Conservation (phyloP, 2,888 invertebrate species). For the Ditula angustiorana region DNA sequence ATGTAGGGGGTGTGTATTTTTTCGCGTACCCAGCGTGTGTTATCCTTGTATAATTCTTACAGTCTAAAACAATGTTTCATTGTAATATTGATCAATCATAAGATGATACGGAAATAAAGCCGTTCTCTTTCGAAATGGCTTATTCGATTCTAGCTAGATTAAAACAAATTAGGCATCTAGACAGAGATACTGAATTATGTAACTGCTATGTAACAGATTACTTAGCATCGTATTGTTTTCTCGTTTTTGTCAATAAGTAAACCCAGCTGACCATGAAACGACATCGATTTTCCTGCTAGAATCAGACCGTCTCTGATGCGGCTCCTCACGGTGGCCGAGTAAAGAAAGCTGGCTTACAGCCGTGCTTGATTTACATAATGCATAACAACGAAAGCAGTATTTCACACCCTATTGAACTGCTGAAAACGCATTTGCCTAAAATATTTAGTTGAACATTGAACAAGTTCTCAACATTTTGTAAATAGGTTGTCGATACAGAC, state of each 20-base stretch:
- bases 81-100: too few relatives aligned
- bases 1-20: too few relatives aligned
- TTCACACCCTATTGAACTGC: constrained; percentile 23
- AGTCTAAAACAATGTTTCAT: too few relatives aligned
- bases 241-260: constrained; percentile 15
- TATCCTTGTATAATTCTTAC: too few relatives aligned
- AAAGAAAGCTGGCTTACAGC: constrained; percentile 32
- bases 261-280: constrained; percentile 30
- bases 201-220: constrained; percentile 34
- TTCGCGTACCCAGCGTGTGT: too few relatives aligned
- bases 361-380: constrained; percentile 23
- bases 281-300: constrained; percentile 22
- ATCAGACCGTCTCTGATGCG: constrained; percentile 31
- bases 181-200: constrained; percentile 16
- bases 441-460: too few relatives aligned
- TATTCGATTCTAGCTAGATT: background rate
- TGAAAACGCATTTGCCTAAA: constrained; percentile 4
- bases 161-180: constrained; percentile 15
- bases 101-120: background rate
- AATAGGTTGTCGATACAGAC: too few relatives aligned
- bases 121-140: background rate
- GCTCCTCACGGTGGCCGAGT: constrained; percentile 18
- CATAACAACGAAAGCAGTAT: constrained; percentile 26
- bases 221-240: constrained; percentile 17
- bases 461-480: too few relatives aligned